Base-by-base conservation (phyloP, 1,140 invertebrate genomes). In the Bombus breviceps region DNA sequence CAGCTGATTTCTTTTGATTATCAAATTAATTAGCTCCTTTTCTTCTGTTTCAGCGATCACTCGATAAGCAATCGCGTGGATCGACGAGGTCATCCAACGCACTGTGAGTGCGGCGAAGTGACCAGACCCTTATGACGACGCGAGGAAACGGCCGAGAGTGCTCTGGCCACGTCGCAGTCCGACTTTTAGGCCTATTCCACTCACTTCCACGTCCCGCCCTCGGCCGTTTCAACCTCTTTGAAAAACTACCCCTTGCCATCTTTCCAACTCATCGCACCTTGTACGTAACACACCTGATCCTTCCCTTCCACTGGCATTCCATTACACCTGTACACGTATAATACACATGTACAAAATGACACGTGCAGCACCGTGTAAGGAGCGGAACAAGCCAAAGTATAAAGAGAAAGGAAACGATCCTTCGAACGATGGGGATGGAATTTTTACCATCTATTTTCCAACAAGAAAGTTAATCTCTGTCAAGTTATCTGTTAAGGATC, bases 41-140 rank as follows among this genome's bases (percentile, higher is more conserved):
- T 92, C 87, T n/a, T 94, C 76, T 95, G 93, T 95, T 96, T 5
- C 96, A 96, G 96, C 92, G 96, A 96, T 92, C 95, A 96, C 91
- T 96, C 96, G 87, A 96, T 96, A 94, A 96, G 96, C 93, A 96
- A 96, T 91, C 93, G 96, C 86, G 96, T 96, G 91, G 96, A 96
- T 88, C 95, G 96, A 91, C 94, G 96, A 89, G 96, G 96, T 93
- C 95, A 95, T 79, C 89, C 92, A 78, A 89, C 91, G 59, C 91
- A 93, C 88, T 94, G 96, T 94, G 94, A 96, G 93, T 95, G 96
- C 94, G 95, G 95, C 89, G 93, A 96, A 94, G 94, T 96, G 90
- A 95, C 95, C 75, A 93, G 96, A 92, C 96, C 96, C 78, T 96
- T 96, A 96, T 96, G 96, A 96, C 96, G 96, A 92, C 96, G 96